Base-by-base conservation (phyloP, 2,797 vertebrate genomes). In the Cuculus canorus region DNA sequence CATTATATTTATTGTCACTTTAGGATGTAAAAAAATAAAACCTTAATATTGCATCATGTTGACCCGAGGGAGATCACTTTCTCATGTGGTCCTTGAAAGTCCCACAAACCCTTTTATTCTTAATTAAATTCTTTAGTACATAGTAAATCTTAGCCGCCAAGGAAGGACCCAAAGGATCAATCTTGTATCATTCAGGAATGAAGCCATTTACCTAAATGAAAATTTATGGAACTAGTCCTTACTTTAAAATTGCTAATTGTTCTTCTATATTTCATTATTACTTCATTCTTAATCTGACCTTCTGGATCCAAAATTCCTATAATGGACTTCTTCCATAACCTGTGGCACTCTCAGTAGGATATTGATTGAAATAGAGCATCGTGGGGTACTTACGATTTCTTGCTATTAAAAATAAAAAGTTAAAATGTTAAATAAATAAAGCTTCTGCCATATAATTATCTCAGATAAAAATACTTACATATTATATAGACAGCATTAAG, bases 151-250 rank as follows among this genome's bases (percentile, higher is more conserved):
- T 63, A 37, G 53, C 54, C 5, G 2, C 69, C 52, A 80, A 4
- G 1, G 9, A 80, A 82, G 50, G 57, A 53, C 70, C 52, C 45
- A 47, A 18, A 79, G 39, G 69, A 54, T 76, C n/a, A 23, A 1
- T 76, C 64, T 30, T 64, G 24, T 68, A 28, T 68, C n/a, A 21
- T 82, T 90, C 57, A 71, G 64, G 71, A 93, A 77, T 76, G 60
- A 92, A 92, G 68, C 75, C 78, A 54, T 83, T 90, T 73, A 64
- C 75, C n/a, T 86, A 43, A 82, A 39, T 18, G 37, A 90, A 88
- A 92, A 68, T 48, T 32, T 54, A 75, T 33, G 37, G 43, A 88
- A 77, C 35, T 87, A 65, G 61, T 32, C 21, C 41, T 75, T 88
- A 39, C 28, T 91, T 84, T 75, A 27, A 91, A 80, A 68, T 47